Base-by-base conservation (phyloP, 2,888 invertebrate species). In the Hirtodrosophila histrioides region DNA sequence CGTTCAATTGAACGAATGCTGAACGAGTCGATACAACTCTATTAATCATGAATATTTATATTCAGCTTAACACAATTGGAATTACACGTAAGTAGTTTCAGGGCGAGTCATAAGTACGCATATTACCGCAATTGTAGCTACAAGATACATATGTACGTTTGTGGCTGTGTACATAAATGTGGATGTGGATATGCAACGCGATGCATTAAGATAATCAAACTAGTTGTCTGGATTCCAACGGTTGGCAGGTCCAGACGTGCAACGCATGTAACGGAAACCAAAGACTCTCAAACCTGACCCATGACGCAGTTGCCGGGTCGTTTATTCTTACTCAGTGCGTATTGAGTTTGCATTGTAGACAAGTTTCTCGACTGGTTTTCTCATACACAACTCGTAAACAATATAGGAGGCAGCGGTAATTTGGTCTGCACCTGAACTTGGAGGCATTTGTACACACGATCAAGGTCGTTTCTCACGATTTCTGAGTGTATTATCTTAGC, bases 371-470 rank as follows among this genome's bases (percentile, higher is more conserved):
- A 69, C 64, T 58, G 84, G 72, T 67, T 67, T 67, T 45, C 35
- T 12, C 24, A 44, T 2, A 17, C 44, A 43, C 24, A 24, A 7
- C 12, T 31, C n/a, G 17, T 40, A 27, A 54, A 67, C 55, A 60
- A 60, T 39, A 37, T 58, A 31, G 37, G 37, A 41, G 37, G 31
- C 36, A 53, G 17, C 17, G 37, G 44, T 41, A 45, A 57, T 51
- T 72, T 41, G 27, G 27, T 46, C 11, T 86, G 86, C 64, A 79
- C 88, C 86, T 88, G 88, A 86, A 88, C 82, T 82, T 88, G 88
- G 49, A 58, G 46, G 60, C 63, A 60, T 67, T 57, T 44, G 44
- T 70, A 83, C 63, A 72, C 76, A 66, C 17, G 39, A 44, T 86
- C 80, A 88, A 83, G 82, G 82, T 64, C 62, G 40, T 4, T 5